Evolutionary conservation across 2,888 invertebrate species (phyloP).

Genomic region (Halictus quadricinctus): DNA sequence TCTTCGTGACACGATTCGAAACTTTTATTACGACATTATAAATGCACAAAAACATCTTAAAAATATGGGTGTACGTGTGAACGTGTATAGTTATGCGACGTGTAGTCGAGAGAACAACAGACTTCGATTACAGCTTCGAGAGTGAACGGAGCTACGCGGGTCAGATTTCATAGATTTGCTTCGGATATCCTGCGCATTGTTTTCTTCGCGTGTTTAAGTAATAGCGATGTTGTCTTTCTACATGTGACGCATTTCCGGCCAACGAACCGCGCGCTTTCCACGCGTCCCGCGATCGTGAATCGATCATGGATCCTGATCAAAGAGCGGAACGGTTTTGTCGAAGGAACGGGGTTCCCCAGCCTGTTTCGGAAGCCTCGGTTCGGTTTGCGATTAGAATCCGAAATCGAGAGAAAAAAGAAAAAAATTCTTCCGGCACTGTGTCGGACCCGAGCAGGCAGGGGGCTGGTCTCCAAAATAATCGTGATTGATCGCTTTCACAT

Average conservation of each 20-base stretch:
- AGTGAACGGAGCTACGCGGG: constrained; percentile 69
- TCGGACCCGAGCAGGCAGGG: not conserved
- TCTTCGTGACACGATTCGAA: constrained; percentile 72
- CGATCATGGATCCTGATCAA: not conserved
- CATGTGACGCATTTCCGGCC: not conserved
- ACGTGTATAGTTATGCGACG: constrained; percentile 68
- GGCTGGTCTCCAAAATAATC: not conserved
- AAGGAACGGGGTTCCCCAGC: not conserved
- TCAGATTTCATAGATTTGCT: constrained; percentile 30
- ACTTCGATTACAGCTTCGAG: constrained; percentile 69
- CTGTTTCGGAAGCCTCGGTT: not conserved
- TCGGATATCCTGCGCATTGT: not conserved
- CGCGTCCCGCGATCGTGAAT: not conserved
- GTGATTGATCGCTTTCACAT: no score
- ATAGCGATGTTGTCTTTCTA: not conserved
- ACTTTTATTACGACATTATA: constrained; percentile 77
- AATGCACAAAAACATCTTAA: constrained; percentile 78
- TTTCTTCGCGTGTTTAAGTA: not conserved
- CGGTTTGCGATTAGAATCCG: not conserved
- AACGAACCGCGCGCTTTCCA: constrained; percentile 1
- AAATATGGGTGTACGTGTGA: constrained; percentile 71
- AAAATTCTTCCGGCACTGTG: not conserved
- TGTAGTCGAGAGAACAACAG: constrained; percentile 71
- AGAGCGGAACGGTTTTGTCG: not conserved
- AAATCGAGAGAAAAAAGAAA: not conserved